phyloP scores from a whole-genome alignment of 2,797 vertebrate species.

The Notoglanidium macrostoma region DNA sequence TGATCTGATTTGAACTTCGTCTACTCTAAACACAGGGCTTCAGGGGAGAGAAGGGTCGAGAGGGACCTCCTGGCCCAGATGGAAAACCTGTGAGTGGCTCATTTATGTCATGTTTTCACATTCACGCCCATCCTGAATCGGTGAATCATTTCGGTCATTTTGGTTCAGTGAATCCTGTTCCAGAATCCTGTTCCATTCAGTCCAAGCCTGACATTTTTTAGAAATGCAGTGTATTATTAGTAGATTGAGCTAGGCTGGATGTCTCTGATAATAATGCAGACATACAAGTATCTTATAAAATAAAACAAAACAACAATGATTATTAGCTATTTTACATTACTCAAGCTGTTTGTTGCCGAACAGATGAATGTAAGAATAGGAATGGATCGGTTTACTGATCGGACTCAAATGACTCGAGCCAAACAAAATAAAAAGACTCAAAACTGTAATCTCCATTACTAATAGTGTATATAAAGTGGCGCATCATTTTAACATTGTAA shows the following conservation, averaged over 20 bases:
- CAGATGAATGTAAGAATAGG: neutral
- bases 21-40: slow-evolving; percentile 58
- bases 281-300: neutral
- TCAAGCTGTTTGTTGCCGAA: neutral
- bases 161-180: neutral
- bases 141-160: neutral
- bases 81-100: slow-evolving; percentile 69
- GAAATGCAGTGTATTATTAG: neutral
- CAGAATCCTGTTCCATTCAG: neutral
- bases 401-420: neutral
- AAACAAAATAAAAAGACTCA: neutral
- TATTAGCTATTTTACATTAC: neutral
- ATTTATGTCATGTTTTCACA: neutral
- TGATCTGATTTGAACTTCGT: neutral
- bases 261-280: neutral
- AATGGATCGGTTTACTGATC: neutral
- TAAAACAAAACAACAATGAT: neutral
- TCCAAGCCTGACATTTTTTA: neutral
- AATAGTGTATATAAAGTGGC: neutral
- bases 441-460: neutral
- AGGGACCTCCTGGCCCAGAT: slow-evolving; percentile 68
- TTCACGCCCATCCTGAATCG: neutral
- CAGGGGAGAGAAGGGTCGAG: slow-evolving; percentile 64
- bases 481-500: neutral
- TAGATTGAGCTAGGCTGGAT: neutral